Evolutionary conservation across 2,888 invertebrate species (phyloP).

Genomic region (Drosophila cracens): DNA sequence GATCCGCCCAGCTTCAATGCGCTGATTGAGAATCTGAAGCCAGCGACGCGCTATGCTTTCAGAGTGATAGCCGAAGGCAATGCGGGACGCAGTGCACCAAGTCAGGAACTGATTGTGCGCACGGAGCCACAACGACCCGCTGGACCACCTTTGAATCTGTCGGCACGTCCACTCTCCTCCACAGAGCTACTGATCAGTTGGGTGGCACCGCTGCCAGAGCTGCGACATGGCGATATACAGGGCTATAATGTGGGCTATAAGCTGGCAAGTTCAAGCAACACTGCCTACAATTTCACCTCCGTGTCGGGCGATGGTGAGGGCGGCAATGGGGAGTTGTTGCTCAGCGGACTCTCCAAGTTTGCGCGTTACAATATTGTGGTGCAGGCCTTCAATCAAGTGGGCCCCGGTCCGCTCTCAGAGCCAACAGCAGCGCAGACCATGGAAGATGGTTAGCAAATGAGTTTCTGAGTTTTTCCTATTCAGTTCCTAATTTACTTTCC

Average conservation of each 20-base stretch:
- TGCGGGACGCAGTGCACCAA: constrained; percentile 89
- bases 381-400: constrained; percentile 91
- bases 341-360: constrained; percentile 88
- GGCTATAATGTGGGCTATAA: constrained; percentile 90
- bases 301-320: constrained; percentile 90
- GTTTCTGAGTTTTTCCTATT: neutral
- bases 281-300: constrained; percentile 89
- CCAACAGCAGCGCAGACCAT: constrained; percentile 89
- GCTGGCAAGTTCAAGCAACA: constrained; percentile 85
- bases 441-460: constrained; percentile 88
- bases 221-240: constrained; percentile 90
- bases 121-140: constrained; percentile 90
- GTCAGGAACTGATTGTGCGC: constrained; percentile 87
- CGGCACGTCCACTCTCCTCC: constrained; percentile 89
- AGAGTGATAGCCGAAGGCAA: constrained; percentile 91
- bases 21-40: constrained; percentile 89
- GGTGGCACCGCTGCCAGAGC: constrained; percentile 89
- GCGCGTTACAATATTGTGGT: constrained; percentile 89
- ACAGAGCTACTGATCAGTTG: constrained; percentile 91
- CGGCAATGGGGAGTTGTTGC: constrained; percentile 88
- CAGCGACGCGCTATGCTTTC: constrained; percentile 89
- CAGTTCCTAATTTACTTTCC: neutral
- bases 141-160: constrained; percentile 89
- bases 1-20: constrained; percentile 89
- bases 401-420: constrained; percentile 90